Evolutionary conservation across 2,113 vertebrate species (phyloP).

Genomic region (Cariama cristata): DNA sequence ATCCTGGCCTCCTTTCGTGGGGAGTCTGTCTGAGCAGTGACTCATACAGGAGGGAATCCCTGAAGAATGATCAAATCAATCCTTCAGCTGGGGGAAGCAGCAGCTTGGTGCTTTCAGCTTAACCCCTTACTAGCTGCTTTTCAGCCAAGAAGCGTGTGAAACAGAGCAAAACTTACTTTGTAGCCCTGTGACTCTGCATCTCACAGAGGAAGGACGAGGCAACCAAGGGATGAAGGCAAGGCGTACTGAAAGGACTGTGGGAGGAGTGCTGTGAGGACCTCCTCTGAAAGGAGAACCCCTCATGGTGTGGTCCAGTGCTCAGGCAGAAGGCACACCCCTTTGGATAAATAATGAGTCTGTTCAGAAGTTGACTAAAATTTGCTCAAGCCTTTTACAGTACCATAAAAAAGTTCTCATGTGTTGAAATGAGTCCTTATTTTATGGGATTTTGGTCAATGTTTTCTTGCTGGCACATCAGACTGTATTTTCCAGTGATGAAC

Average conservation of each 20-base stretch:
- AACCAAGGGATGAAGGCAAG: not conserved
- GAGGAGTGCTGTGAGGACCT: not conserved
- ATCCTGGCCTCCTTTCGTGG: slow-evolving; percentile 64
- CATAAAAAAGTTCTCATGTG: not conserved
- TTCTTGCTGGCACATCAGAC: not conserved
- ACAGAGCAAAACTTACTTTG: not conserved
- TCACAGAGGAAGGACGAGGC: not conserved
- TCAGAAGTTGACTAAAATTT: not conserved
- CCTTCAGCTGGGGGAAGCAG: slow-evolving; percentile 35
- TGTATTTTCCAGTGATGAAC: not conserved
- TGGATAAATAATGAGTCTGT: not conserved
- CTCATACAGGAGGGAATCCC: slow-evolving; percentile 87
- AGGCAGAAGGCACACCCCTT: not conserved
- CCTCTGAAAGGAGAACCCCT: not conserved
- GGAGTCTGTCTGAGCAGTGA: slow-evolving; percentile 76
- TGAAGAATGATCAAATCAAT: slow-evolving; percentile 78
- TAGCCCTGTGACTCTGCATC: not conserved
- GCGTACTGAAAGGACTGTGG: fast-evolving
- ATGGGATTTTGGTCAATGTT: not conserved
- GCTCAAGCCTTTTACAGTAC: not conserved
- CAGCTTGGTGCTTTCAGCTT: slow-evolving; percentile 29
- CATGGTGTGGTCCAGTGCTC: not conserved
- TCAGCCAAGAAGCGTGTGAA: not conserved
- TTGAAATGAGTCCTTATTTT: slow-evolving; percentile 4
- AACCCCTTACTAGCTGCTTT: slow-evolving; percentile 45